Evolutionary conservation across 1,140 invertebrate species (phyloP).

Genomic region (Lasioglossum baleicum): DNA sequence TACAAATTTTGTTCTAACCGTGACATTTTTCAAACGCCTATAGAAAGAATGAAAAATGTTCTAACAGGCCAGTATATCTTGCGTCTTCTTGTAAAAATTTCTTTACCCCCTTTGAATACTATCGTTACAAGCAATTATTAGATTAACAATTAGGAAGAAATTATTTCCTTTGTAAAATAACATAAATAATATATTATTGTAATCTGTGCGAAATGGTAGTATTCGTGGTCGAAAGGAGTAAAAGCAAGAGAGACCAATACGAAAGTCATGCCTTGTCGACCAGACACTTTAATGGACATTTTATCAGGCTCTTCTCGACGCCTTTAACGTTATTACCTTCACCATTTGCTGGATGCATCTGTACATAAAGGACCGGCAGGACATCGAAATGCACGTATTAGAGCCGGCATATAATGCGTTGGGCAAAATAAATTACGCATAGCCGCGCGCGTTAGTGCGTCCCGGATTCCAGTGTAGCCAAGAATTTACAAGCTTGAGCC

Average conservation of each 20-base stretch:
- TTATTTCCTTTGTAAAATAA: no score
- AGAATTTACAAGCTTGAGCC: conserved; percentile 67
- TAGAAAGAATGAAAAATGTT: no score
- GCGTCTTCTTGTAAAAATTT: no score
- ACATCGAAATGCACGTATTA: conserved; percentile 57
- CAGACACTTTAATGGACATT: conserved; percentile 48
- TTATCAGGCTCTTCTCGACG: conserved; percentile 45
- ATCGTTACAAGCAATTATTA: no score
- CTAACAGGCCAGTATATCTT: no score
- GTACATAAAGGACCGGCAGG: conserved; percentile 34
- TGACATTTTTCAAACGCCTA: no score
- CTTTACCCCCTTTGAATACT: no score
- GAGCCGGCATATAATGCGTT: conserved; percentile 62
- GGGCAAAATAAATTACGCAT: conserved; percentile 67
- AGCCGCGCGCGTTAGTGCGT: conserved; percentile 55
- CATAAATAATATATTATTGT: no score
- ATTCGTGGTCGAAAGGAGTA: no score
- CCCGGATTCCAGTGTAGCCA: conserved; percentile 62
- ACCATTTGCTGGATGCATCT: conserved; percentile 32
- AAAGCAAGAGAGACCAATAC: no score
- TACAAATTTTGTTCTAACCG: not conserved
- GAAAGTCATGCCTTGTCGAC: conserved; percentile 29
- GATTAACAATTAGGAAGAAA: no score
- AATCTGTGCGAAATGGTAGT: no score
- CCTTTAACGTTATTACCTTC: conserved; percentile 48